phyloP scores from a whole-genome alignment of 2,888 invertebrate species.

The Hybos culiciformis region DNA sequence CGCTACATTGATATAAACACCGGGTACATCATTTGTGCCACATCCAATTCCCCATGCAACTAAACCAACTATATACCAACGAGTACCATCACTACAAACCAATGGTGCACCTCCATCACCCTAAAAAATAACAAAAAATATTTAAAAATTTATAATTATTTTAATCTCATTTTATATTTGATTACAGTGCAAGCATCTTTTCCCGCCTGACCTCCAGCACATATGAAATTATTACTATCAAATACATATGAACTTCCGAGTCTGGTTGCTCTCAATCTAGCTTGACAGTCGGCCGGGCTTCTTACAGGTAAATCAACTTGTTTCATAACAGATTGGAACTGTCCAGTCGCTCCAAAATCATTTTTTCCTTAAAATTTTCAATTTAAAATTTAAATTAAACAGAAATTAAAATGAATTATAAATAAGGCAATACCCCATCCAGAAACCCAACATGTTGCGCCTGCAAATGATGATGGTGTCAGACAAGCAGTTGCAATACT shows the following conservation, averaged over 20 bases:
- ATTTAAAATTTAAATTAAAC: too few species aligned
- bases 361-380: conserved; percentile 58
- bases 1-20: conserved; percentile 15
- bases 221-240: conserved; percentile 56
- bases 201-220: conserved; percentile 62
- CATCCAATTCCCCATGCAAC: neutral
- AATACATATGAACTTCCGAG: conserved; percentile 48
- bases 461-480: conserved; percentile 36
- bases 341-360: conserved; percentile 43
- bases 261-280: conserved; percentile 47
- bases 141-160: neutral
- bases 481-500: conserved; percentile 50
- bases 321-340: conserved; percentile 48
- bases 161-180: neutral
- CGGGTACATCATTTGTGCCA: neutral
- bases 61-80: neutral
- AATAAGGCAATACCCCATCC: too few species aligned
- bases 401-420: too few species aligned
- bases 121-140: conserved; percentile 17
- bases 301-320: conserved; percentile 63
- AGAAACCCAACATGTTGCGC: conserved; percentile 47
- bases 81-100: too few species aligned
- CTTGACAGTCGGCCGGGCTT: conserved; percentile 48
- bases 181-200: conserved; percentile 67
- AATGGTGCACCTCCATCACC: conserved; percentile 41